Base-by-base conservation (phyloP, 2,113 vertebrate genomes). In the Girardinichthys multiradiatus region DNA sequence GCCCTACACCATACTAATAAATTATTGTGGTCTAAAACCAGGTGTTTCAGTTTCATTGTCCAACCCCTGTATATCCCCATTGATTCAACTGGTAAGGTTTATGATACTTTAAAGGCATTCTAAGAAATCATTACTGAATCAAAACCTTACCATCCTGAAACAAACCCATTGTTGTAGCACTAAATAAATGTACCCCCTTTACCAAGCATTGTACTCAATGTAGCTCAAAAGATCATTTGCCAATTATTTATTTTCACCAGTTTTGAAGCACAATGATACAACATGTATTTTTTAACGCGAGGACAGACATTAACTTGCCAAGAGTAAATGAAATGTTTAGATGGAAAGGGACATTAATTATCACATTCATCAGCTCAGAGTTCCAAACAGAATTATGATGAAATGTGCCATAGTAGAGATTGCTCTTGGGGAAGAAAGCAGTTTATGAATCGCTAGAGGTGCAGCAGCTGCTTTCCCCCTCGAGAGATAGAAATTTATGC, bases 281-380 rank as follows among this genome's bases (percentile, higher is more conserved):
- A 64, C 66, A 74, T 64, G 57, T 77, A 48, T 66, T 80, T 51
- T 54, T 69, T 62, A 86, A 77, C 76, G 83, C 76, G 88, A 93
- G 92, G 93, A 94, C 90, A 70, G 92, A 94, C 93, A 89, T 93
- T 92, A 92, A 95, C 94, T 94, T 86, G 92, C 91, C 92, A 95
- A 92, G 93, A 95, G 95, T 95, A 96, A 97, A 97, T 96, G 95
- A 94, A 96, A 96, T 94, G 94, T 96, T 96, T 95, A 92, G 95
- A 74, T 85, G 87, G 88, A 89, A 90, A 92, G 94, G 95, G 95
- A 95, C 95, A 95, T 97, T 97, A 96, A 98, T 98, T 97, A 96
- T 93, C 73, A 92, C 93, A 86, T 96, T 95, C 95, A 93, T 97
- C 94, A 93, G 90, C 84, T 90, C 35, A 85, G 92, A 93, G 95